These are phyloP conservation scores for Oscheius sp. DNA, from an alignment of 1,140 invertebrate genomes.

Conservation along the genomic window DNA sequence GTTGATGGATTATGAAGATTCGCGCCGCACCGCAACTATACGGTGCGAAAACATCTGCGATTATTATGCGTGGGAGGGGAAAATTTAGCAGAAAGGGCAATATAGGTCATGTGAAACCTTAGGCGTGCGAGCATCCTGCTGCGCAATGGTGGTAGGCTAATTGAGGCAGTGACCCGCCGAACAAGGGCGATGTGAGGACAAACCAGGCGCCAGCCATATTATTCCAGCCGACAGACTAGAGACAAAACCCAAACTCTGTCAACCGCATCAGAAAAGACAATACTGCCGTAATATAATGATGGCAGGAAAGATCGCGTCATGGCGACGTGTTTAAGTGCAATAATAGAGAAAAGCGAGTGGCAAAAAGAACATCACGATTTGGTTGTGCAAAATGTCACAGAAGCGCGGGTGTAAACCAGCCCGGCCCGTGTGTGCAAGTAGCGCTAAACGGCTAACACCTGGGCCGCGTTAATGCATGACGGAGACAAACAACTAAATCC, in stretches of 20 bases:
- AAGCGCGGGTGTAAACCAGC: too few relatives aligned
- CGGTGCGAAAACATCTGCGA: neutral
- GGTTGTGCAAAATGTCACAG: too few relatives aligned
- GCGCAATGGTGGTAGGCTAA: slow-evolving; percentile 1
- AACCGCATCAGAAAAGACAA: too few relatives aligned
- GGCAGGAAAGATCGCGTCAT: too few relatives aligned
- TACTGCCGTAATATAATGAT: too few relatives aligned
- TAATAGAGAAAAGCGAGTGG: slow-evolving; percentile 1
- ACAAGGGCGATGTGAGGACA: slow-evolving; percentile 1
- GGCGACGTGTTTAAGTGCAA: too few relatives aligned
- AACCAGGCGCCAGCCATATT: slow-evolving; percentile 1
- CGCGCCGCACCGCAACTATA: neutral
- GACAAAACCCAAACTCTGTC: too few relatives aligned
- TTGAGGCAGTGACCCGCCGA: slow-evolving; percentile 1
- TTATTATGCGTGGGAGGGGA: neutral
- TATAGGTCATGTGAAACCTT: slow-evolving; percentile 2
- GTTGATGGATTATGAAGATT: neutral
- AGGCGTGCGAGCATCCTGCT: slow-evolving; percentile 2
- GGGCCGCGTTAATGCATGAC: neutral
- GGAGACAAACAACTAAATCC: slow-evolving; percentile 3
- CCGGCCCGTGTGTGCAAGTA: too few relatives aligned
- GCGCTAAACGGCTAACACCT: too few relatives aligned
- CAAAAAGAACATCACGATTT: too few relatives aligned
- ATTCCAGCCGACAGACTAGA: too few relatives aligned
- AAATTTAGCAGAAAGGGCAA: neutral